Evolutionary conservation across 1,140 invertebrate genomes (phyloP).

Genomic region (Battus philenor): DNA sequence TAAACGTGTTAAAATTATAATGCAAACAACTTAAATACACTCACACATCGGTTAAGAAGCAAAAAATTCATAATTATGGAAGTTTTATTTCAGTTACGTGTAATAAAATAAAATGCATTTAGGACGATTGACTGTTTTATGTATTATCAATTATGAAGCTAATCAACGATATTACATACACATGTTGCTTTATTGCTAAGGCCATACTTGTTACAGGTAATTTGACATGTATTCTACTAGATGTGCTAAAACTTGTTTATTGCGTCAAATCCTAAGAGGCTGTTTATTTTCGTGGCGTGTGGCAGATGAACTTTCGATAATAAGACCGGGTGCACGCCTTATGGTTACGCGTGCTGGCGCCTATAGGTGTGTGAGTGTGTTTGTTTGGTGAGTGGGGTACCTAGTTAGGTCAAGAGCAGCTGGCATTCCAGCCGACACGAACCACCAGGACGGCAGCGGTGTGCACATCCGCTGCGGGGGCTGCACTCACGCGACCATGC

Average conservation of each 20-base stretch:
- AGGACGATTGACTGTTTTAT: slow-evolving; percentile 20
- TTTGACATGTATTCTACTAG: background rate
- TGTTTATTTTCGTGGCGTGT: slow-evolving; percentile 5
- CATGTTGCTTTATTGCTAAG: slow-evolving; percentile 7
- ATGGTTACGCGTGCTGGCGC: background rate
- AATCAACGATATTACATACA: slow-evolving; percentile 5
- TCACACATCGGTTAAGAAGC: slow-evolving; percentile 5
- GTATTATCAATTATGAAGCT: slow-evolving; percentile 10
- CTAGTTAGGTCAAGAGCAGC: slow-evolving; percentile 72
- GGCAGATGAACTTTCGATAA: background rate
- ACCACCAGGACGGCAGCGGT: slow-evolving; percentile 63
- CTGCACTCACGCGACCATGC: slow-evolving; percentile 43
- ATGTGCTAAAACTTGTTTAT: slow-evolving; percentile 3
- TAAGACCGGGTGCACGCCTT: background rate
- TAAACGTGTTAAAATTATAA: no score
- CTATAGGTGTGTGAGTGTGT: background rate
- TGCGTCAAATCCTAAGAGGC: background rate
- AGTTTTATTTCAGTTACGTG: background rate
- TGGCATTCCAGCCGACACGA: slow-evolving; percentile 68
- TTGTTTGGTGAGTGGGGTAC: slow-evolving; percentile 34
- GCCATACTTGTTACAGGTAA: slow-evolving; percentile 1
- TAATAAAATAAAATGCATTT: slow-evolving; percentile 17
- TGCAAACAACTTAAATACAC: slow-evolving; percentile 8
- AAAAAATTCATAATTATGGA: background rate
- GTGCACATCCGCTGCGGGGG: slow-evolving; percentile 66